phyloP scores from a whole-genome alignment of 1,140 invertebrate genomes.

The Holotrichia oblita region DNA sequence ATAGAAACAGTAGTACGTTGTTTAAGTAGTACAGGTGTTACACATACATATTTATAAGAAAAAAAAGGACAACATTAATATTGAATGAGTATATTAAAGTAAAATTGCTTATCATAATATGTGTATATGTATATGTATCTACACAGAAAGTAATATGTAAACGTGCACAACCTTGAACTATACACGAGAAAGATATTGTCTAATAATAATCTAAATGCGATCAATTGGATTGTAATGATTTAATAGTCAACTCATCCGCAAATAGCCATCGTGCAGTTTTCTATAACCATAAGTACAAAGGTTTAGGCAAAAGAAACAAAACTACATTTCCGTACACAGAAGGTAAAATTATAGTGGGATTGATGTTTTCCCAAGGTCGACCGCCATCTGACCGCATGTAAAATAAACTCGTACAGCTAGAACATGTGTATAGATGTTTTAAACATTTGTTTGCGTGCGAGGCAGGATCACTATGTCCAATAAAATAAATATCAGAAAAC shows the following conservation, averaged over 20 bases:
- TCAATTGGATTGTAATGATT: conserved; percentile 19
- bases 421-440: conserved; percentile 29
- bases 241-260: neutral
- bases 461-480: conserved; percentile 1
- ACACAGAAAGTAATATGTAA: conserved; percentile 5
- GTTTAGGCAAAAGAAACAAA: conserved; percentile 38
- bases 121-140: neutral
- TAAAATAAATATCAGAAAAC: conserved; percentile 8
- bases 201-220: conserved; percentile 22
- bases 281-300: neutral
- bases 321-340: conserved; percentile 42
- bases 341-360: conserved; percentile 34
- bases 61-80: conserved; percentile 3
- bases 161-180: conserved; percentile 30
- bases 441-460: conserved; percentile 4
- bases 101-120: conserved; percentile 4
- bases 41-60: conserved; percentile 27
- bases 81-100: conserved; percentile 25
- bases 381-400: conserved; percentile 40
- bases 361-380: conserved; percentile 41
- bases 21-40: conserved; percentile 14
- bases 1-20: conserved; percentile 9
- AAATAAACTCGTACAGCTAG: conserved; percentile 18
- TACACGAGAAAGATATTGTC: conserved; percentile 23
- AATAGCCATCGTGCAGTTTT: neutral